Base-by-base conservation (phyloP, 2,113 vertebrate species). In the Ellobius talpinus region DNA sequence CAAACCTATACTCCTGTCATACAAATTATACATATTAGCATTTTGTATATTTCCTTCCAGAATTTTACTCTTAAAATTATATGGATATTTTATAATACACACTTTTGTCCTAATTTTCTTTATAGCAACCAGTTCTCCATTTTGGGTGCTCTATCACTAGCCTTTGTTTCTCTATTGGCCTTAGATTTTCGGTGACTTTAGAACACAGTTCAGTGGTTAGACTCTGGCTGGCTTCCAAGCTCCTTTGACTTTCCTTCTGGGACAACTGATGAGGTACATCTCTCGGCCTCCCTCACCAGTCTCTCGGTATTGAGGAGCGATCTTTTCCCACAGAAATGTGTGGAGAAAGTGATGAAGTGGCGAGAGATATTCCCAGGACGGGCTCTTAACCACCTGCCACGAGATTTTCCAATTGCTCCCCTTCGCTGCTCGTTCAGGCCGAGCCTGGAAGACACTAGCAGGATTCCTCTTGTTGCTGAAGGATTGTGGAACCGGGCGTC, bases 171-270 rank as follows among this genome's bases (percentile, higher is more conserved):
- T 72, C 3, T 85, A 33, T 79, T 90, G 94, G 66, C 72, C 84
- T 87, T 50, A 87, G 86, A 70, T 9, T 33, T 91, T 87, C 47
- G 63, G 1, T 87, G 61, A 88, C 63, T 10, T 93, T 13, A 74
- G 21, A 87, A 58, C 26, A 76, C 19, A 33, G 13, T 65, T 26
- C 55, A 55, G 31, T 39, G 26, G 87, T 55, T 19, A 55, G 29
- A 78, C 47, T 14, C 2, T 81, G 50, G 65, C 70, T 74, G n/a
- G 8, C 52, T 45, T 24, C 58, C n/a, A 77, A 26, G 55, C 61
- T 82, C 58, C 21, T 65, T 89, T 91, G 47, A 36, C 94, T 96
- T 78, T 95, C 82, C 78, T 97, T 88, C 85, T 87, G 68, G n/a
- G n/a, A 31, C 73, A 17, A 61, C 73, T 85, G 52, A 72, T 26